Base-by-base conservation (phyloP, 2,797 vertebrate species). In the Lithobates sylvaticus region DNA sequence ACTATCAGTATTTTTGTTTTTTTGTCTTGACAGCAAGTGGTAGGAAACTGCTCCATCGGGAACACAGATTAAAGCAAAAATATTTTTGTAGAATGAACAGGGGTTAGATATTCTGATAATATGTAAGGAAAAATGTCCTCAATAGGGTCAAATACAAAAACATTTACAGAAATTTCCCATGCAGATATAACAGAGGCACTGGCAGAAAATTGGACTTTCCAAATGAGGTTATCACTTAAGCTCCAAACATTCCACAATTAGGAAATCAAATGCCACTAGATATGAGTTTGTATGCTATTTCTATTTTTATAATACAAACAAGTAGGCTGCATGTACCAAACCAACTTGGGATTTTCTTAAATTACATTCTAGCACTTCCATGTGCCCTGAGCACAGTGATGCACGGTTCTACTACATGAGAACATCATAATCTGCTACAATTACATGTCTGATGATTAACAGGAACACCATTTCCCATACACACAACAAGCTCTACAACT, bases 401-500 rank as follows among this genome's bases (percentile, higher is more conserved):
- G n/a, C 54, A 82, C 18, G 26, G 34, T 27, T 73, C 34, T 29
- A 23, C 36, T 73, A 82, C 58, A 82, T 64, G 54, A 82, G 58
- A 5, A 27, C 36, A 82, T 85, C 76, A 85, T 85, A 85, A 85
- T 67, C 76, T 72, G 83, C 42, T 85, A 69, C 76, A 78, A 75
- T 81, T 86, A 81, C 47, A 86, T 29, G n/a, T 81, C 64, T 21
- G 64, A 86, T 75, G 76, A 87, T 84, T 84, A 80, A 70, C 71
- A 84, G 67, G 34, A 42, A 69, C 79, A 78, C 72, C 50, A 86
- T 81, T 81, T 86, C 78, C 73, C 64, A 87, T 74, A 75, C 86
- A 71, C 26, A 84, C 69, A 87, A 79, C 70, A 79, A 84, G 77
- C 76, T 75, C 76, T 78, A 78, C 76, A 84, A 84, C 78, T 87